Percentiles rank a stretch among this genome's conserved stretches.
These are phyloP conservation scores for Stegana nigrithorax DNA, from an alignment of 2,888 invertebrate genomes.

Conservation along the genomic window DNA sequence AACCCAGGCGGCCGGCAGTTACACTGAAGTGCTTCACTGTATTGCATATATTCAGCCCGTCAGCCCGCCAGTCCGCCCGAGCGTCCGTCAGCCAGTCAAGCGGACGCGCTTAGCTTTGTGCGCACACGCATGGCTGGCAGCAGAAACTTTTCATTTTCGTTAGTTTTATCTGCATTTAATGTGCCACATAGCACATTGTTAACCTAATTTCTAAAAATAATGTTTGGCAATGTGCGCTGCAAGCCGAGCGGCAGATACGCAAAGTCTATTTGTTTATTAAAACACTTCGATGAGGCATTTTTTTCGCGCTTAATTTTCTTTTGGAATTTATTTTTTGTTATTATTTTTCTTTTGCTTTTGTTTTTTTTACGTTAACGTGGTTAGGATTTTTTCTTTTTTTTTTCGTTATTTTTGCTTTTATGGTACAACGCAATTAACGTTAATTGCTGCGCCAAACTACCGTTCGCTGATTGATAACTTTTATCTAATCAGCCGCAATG, in stretches of 20 bases:
- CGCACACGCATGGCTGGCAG: too few relatives aligned
- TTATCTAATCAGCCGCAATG: background rate
- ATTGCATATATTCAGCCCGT: too few relatives aligned
- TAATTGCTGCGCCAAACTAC: slow-evolving; percentile 24
- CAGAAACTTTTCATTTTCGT: background rate
- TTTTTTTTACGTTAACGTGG: slow-evolving; percentile 19
- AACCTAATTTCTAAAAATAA: slow-evolving; percentile 54
- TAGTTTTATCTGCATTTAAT: background rate
- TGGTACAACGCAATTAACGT: slow-evolving; percentile 12
- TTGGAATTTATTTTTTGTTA: too few relatives aligned
- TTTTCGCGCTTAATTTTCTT: too few relatives aligned
- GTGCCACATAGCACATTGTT: slow-evolving; percentile 43
- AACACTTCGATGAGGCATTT: slow-evolving; percentile 30
- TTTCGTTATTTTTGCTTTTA: slow-evolving; percentile 33
- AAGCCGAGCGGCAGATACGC: slow-evolving; percentile 17
- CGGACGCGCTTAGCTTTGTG: too few relatives aligned
- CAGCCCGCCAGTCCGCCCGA: too few relatives aligned
- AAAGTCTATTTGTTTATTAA: slow-evolving; percentile 24
- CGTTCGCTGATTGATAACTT: slow-evolving; percentile 27
- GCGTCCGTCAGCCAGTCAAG: too few relatives aligned
- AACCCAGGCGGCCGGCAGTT: too few relatives aligned
- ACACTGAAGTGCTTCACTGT: too few relatives aligned
- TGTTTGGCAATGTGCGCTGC: slow-evolving; percentile 38
- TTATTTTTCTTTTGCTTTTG: background rate
- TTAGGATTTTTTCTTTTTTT: slow-evolving; percentile 29